A percentile compares a stretch with the other conserved stretches of the same genome.
Conservation (phyloP, 2,113 vertebrate genomes). For the Sigmodon hispidus region DNA sequence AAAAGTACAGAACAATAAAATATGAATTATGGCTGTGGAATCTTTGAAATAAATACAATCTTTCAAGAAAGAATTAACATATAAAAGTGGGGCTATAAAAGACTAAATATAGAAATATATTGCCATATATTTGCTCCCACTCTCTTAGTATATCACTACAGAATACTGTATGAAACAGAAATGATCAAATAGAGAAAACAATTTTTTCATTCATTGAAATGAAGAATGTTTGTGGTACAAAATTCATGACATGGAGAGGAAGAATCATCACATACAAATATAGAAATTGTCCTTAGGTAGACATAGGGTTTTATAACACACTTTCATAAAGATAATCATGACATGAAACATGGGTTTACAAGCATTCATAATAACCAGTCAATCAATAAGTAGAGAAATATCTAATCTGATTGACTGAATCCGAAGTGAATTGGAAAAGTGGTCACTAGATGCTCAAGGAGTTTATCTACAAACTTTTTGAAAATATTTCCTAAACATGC, state of each 20-base stretch:
- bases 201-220: neutral
- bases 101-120: neutral
- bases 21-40: neutral
- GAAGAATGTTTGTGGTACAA: neutral
- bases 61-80: neutral
- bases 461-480: neutral
- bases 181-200: neutral
- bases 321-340: neutral
- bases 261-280: neutral
- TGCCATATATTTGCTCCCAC: neutral
- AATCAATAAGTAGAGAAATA: neutral
- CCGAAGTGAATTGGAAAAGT: neutral
- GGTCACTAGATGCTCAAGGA: neutral
- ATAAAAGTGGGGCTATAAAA: neutral
- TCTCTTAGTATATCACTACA: neutral
- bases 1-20: neutral
- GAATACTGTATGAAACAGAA: neutral
- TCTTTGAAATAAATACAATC: slow-evolving; percentile 7
- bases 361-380: neutral
- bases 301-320: neutral
- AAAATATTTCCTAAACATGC: neutral
- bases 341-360: no score
- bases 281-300: neutral
- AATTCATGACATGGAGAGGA: neutral
- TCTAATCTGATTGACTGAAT: neutral